These are phyloP conservation scores for Zonitis immaculata DNA, from an alignment of 2,888 invertebrate species.

Conservation along the genomic window DNA sequence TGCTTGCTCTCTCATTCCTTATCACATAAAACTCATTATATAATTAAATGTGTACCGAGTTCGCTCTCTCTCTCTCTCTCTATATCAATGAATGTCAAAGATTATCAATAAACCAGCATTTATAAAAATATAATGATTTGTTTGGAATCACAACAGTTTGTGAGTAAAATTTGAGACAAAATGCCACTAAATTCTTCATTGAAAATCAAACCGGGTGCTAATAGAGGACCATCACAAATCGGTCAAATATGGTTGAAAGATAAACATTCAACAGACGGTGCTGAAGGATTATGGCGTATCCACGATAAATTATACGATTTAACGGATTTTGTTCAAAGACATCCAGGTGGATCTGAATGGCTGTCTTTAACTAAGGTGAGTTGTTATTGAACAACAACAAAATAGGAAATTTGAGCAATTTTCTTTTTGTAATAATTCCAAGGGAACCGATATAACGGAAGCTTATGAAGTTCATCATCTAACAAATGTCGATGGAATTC, in stretches of 20 bases:
- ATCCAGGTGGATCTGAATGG: constrained; percentile 86
- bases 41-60: too few species aligned
- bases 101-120: too few species aligned
- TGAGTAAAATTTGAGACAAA: too few species aligned
- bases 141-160: too few species aligned
- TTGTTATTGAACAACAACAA: background rate
- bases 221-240: constrained; percentile 25
- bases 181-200: constrained; percentile 24
- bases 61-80: too few species aligned
- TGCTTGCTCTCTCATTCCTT: too few species aligned
- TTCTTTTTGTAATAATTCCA: constrained; percentile 26
- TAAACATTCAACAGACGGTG: constrained; percentile 63
- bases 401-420: background rate
- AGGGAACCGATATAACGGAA: constrained; percentile 78
- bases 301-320: constrained; percentile 79
- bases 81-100: too few species aligned
- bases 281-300: constrained; percentile 75
- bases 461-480: constrained; percentile 72
- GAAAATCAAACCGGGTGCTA: constrained; percentile 29
- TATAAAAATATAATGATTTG: too few species aligned
- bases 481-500: constrained; percentile 51
- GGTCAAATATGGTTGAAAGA: constrained; percentile 56
- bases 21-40: too few species aligned
- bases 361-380: constrained; percentile 61
- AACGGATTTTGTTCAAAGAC: constrained; percentile 67